Evolutionary conservation across 2,113 vertebrate species (phyloP).

Genomic region (Lepus timidus): DNA sequence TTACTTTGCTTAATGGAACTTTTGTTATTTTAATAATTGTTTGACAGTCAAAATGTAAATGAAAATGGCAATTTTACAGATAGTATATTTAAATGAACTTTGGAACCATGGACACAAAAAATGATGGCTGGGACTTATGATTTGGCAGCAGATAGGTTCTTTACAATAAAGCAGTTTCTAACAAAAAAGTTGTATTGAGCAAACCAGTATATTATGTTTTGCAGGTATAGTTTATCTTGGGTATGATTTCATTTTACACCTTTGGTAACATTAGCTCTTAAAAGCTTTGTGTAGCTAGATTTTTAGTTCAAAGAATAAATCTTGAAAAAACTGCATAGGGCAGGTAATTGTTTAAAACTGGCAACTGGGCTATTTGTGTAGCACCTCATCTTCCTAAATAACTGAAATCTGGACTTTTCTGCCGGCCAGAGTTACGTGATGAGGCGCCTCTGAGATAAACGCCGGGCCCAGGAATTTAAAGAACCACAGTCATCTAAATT

Average conservation of each 20-base stretch:
- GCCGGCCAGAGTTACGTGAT: conserved; percentile 32
- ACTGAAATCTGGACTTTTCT: conserved; percentile 13
- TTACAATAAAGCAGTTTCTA: conserved; percentile 50
- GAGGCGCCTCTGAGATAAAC: conserved; percentile 33
- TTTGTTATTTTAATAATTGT: conserved; percentile 56
- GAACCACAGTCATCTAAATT: not conserved
- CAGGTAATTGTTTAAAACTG: conserved; percentile 24
- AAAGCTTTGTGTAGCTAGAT: not conserved
- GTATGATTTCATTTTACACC: conserved; percentile 35
- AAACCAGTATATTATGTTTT: not conserved
- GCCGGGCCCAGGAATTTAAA: not conserved
- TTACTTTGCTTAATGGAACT: conserved; percentile 28
- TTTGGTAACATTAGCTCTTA: conserved; percentile 52
- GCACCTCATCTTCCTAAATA: conserved; percentile 37
- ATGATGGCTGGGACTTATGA: conserved; percentile 53
- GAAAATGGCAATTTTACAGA: conserved; percentile 71
- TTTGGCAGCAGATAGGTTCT: conserved; percentile 50
- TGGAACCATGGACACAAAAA: conserved; percentile 50
- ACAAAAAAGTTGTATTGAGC: conserved; percentile 55
- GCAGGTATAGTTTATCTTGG: conserved; percentile 47
- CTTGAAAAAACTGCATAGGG: conserved; percentile 43
- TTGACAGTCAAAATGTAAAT: conserved; percentile 42
- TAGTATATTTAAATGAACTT: conserved; percentile 36
- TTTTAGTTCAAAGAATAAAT: conserved; percentile 47
- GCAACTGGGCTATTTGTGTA: not conserved